These are phyloP conservation scores for Leptogaster cylindrica DNA, from an alignment of 2,888 invertebrate species.

Conservation along the genomic window DNA sequence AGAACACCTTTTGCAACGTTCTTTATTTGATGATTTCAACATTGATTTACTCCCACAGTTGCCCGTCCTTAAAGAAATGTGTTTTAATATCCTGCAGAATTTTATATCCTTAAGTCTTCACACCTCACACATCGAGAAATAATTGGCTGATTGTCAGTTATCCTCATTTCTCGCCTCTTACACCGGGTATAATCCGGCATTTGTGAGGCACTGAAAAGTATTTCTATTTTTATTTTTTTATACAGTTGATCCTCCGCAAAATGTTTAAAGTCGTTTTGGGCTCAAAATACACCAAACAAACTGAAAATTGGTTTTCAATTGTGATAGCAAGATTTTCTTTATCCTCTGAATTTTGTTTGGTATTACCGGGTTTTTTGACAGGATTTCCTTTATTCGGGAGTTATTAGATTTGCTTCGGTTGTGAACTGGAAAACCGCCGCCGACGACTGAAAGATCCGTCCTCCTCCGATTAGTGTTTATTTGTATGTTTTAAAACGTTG, in stretches of 20 bases:
- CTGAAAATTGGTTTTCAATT: conserved; percentile 31
- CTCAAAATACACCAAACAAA: conserved; percentile 31
- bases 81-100: too few relatives aligned
- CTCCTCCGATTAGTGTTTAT: too few relatives aligned
- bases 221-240: not conserved
- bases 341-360: conserved; percentile 20
- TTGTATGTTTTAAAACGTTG: too few relatives aligned
- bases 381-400: not conserved
- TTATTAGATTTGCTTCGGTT: conserved; percentile 2
- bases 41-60: too few relatives aligned
- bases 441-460: too few relatives aligned
- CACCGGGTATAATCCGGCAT: conserved; percentile 21
- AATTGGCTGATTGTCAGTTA: conserved; percentile 28
- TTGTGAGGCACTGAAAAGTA: conserved; percentile 12
- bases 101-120: too few relatives aligned
- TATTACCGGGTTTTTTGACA: conserved; percentile 15
- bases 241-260: conserved; percentile 9
- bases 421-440: conserved; percentile 9
- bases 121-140: conserved; percentile 7
- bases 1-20: too few relatives aligned
- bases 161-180: conserved; percentile 17
- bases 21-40: too few relatives aligned
- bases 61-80: too few relatives aligned
- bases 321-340: conserved; percentile 10
- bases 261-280: conserved; percentile 17